Percentiles rank a stretch among this genome's conserved stretches.
These are phyloP conservation scores for Clarias laeviceps DNA, from an alignment of 2,797 vertebrate species.

Conservation along the genomic window DNA sequence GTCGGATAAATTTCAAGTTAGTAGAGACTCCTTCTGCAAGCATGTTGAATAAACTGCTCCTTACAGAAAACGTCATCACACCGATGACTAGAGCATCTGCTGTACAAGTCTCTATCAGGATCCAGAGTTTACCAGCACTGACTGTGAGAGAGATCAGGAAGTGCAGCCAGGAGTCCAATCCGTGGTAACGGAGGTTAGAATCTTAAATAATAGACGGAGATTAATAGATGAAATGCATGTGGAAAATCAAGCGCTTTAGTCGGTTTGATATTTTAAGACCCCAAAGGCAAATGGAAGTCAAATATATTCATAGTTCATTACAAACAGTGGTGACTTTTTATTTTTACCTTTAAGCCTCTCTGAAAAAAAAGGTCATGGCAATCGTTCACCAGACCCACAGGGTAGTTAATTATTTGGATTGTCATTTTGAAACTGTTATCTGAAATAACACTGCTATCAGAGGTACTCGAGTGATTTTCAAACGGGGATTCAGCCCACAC, in stretches of 20 bases:
- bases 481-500: neutral
- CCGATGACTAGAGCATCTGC: neutral
- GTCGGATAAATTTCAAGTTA: neutral
- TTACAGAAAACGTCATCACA: neutral
- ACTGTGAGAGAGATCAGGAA: neutral
- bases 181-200: neutral
- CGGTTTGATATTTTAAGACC: conserved; percentile 4
- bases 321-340: conserved; percentile 19
- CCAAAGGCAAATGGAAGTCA: conserved; percentile 25
- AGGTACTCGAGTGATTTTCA: neutral
- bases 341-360: conserved; percentile 33
- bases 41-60: neutral
- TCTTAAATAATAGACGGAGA: neutral
- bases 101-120: neutral
- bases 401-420: conserved; percentile 26
- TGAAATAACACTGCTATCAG: conserved; percentile 10
- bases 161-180: neutral
- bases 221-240: conserved; percentile 1
- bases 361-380: conserved; percentile 27
- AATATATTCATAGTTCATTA: conserved; percentile 32
- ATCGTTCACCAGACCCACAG: conserved; percentile 7
- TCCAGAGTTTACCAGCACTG: neutral
- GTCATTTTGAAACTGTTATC: conserved; percentile 25
- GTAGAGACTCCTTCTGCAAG: neutral
- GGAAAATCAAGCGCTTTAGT: neutral